Conservation (phyloP, 2,797 vertebrate species). For the Steatocranus sp. region DNA sequence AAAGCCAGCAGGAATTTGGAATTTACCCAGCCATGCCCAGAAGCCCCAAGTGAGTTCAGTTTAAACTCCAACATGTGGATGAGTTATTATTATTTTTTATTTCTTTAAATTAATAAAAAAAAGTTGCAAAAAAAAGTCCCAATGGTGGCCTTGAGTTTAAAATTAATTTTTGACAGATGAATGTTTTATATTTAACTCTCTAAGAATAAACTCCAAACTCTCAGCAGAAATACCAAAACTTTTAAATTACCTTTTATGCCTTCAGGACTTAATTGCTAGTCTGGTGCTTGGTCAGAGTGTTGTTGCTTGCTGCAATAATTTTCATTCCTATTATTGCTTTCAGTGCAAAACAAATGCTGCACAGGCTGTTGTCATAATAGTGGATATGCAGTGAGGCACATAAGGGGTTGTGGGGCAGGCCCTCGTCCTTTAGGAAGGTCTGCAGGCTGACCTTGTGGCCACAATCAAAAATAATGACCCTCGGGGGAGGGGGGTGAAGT, state of each 20-base stretch:
- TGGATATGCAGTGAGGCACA: slow-evolving; percentile 56
- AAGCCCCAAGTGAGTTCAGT: slow-evolving; percentile 68
- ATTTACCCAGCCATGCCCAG: slow-evolving; percentile 50
- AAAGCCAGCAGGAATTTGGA: slow-evolving; percentile 66
- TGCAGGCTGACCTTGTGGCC: slow-evolving; percentile 80
- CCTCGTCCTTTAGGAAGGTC: slow-evolving; percentile 77
- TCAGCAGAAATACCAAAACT: background rate
- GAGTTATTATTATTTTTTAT: background rate
- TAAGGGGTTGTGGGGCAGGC: slow-evolving; percentile 36
- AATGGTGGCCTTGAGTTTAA: background rate
- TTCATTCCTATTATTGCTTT: slow-evolving; percentile 49
- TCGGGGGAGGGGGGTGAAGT: slow-evolving; percentile 60
- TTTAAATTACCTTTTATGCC: slow-evolving; percentile 20
- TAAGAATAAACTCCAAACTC: slow-evolving; percentile 10
- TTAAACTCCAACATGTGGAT: slow-evolving; percentile 34
- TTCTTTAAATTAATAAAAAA: background rate
- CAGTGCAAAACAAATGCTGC: slow-evolving; percentile 12
- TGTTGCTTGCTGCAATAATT: slow-evolving; percentile 30
- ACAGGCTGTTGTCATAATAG: slow-evolving; percentile 62
- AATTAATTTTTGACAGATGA: background rate
- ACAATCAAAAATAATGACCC: slow-evolving; percentile 78
- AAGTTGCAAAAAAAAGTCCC: background rate
- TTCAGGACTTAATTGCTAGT: slow-evolving; percentile 24
- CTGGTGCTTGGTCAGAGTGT: slow-evolving; percentile 1
- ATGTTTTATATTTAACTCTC: background rate